These are phyloP conservation scores for Octopus sinensis DNA, from an alignment of 1,140 invertebrate genomes.

Conservation along the genomic window DNA sequence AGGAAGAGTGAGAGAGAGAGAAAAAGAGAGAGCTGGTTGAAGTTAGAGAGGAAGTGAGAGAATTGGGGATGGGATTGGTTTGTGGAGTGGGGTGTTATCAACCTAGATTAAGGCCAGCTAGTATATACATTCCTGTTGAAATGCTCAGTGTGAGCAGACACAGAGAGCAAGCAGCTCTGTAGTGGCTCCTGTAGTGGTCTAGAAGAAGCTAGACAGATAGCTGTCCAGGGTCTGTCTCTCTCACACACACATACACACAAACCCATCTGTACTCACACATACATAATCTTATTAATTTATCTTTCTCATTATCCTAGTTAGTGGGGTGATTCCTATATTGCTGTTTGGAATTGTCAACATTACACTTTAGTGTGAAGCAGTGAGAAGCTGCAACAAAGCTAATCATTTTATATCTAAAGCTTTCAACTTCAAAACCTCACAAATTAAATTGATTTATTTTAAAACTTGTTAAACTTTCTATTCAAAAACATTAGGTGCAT, in stretches of 20 bases:
- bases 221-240: neutral
- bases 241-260: constrained; percentile 1
- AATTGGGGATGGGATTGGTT: too few relatives aligned
- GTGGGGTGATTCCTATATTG: neutral
- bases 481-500: too few relatives aligned
- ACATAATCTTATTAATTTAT: neutral
- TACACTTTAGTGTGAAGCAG: neutral
- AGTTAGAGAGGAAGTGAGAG: neutral
- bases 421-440: too few relatives aligned
- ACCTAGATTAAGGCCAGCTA: neutral
- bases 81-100: too few relatives aligned
- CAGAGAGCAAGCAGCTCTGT: neutral
- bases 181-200: constrained; percentile 1
- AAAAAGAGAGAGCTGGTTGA: neutral
- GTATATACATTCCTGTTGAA: constrained; percentile 6
- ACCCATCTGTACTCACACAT: neutral
- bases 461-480: too few relatives aligned
- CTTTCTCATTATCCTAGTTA: neutral
- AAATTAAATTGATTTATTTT: too few relatives aligned
- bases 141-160: constrained; percentile 6
- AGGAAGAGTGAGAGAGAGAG: neutral
- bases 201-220: neutral
- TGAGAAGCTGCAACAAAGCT: neutral
- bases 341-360: neutral
- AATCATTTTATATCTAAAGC: too few relatives aligned